Conservation (phyloP, 2,797 vertebrate species). For the Arrhamphus sclerolepis region DNA sequence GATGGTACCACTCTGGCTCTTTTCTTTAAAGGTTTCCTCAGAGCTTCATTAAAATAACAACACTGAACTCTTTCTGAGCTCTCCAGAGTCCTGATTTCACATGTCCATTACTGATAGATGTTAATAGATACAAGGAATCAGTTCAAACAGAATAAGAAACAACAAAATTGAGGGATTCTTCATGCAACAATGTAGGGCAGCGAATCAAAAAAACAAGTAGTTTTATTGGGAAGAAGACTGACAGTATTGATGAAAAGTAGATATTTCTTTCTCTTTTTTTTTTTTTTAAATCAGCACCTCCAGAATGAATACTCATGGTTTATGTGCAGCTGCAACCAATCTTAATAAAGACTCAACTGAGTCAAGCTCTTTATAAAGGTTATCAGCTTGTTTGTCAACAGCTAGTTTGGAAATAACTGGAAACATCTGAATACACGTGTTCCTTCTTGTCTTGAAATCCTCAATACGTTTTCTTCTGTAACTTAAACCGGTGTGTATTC, state of each 20-base stretch:
- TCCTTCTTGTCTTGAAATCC: conserved; percentile 28
- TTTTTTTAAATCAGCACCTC: background rate
- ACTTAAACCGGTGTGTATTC: conserved; percentile 35
- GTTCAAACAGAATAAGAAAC: conserved; percentile 71
- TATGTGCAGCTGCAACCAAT: conserved; percentile 6
- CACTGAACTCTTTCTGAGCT: conserved; percentile 32
- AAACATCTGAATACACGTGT: conserved; percentile 8
- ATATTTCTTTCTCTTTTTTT: conserved; percentile 14
- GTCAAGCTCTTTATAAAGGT: conserved; percentile 19
- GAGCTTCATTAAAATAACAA: conserved; percentile 31
- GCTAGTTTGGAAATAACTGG: conserved; percentile 14
- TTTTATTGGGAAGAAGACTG: conserved; percentile 27
- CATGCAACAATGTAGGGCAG: conserved; percentile 32
- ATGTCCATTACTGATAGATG: conserved; percentile 75
- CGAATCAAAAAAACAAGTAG: conserved; percentile 52
- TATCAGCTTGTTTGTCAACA: conserved; percentile 11
- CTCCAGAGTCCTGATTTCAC: conserved; percentile 57
- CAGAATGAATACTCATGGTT: background rate
- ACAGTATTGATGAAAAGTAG: conserved; percentile 4
- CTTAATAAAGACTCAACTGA: conserved; percentile 30
- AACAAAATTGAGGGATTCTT: conserved; percentile 45
- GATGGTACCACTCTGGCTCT: conserved; percentile 20
- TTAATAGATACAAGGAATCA: conserved; percentile 73
- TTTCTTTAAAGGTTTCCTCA: conserved; percentile 30
- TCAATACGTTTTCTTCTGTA: conserved; percentile 19